These are phyloP conservation scores for Leptosomus discolor DNA, from an alignment of 2,113 vertebrate species.

Conservation along the genomic window DNA sequence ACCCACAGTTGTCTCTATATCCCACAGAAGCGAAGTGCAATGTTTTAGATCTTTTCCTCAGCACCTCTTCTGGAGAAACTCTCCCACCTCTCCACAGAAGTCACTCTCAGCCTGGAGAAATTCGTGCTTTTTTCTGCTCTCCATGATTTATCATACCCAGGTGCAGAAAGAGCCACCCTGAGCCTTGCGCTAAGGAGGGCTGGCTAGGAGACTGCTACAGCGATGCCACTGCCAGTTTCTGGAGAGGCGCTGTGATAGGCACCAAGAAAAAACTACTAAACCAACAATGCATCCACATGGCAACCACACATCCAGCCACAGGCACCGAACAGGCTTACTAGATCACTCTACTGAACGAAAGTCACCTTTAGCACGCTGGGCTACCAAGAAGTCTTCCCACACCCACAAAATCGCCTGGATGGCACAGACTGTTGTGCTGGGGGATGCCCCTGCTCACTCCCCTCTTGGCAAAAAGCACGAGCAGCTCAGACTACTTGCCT, in stretches of 20 bases:
- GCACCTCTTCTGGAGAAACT: background rate
- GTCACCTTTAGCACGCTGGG: accelerated
- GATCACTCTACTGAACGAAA: accelerated
- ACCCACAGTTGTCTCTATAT: background rate
- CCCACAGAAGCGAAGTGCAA: background rate
- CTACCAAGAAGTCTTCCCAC: too few species aligned
- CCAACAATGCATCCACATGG: too few species aligned
- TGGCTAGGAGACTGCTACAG: background rate
- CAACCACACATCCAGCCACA: background rate
- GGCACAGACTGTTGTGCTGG: background rate
- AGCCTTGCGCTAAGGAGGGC: background rate
- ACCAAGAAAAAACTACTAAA: background rate
- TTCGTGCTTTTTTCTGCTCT: background rate
- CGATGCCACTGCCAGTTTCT: accelerated
- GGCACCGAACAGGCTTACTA: background rate
- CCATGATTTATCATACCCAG: background rate
- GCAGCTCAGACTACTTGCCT: background rate
- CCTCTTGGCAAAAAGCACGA: background rate
- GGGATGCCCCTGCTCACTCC: background rate
- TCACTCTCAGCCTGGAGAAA: background rate
- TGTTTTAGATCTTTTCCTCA: accelerated
- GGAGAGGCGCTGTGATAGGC: background rate
- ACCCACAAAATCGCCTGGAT: background rate
- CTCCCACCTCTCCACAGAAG: too few species aligned
- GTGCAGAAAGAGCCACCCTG: background rate